These are phyloP conservation scores for Amphilophus citrinellus DNA, from an alignment of 2,113 vertebrate genomes.

Conservation along the genomic window DNA sequence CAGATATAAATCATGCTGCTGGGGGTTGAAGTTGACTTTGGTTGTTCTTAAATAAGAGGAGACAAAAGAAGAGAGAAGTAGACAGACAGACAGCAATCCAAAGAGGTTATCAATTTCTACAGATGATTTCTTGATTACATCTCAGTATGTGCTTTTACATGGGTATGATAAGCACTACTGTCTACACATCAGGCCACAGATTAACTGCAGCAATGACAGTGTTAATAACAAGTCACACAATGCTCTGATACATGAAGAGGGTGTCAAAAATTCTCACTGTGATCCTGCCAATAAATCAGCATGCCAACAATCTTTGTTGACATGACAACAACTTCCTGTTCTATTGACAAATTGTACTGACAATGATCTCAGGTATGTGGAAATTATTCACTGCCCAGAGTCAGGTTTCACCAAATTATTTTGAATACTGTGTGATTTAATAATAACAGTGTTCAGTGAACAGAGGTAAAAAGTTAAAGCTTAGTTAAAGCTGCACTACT, in stretches of 20 bases:
- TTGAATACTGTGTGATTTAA: neutral
- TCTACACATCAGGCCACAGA: too few relatives aligned
- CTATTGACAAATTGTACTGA: neutral
- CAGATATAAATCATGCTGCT: neutral
- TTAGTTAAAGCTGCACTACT: conserved; percentile 1
- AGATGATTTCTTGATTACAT: neutral
- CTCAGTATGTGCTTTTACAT: neutral
- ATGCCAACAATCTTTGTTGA: neutral
- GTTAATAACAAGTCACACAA: too few relatives aligned
- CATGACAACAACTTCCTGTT: neutral
- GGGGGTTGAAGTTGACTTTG: neutral
- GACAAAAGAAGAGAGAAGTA: neutral
- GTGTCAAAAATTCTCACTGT: too few relatives aligned
- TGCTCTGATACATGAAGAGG: neutral
- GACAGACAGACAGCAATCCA: neutral
- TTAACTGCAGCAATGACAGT: too few relatives aligned
- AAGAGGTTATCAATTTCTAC: neutral
- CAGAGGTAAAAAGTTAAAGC: neutral
- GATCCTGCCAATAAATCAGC: neutral
- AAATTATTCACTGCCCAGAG: neutral
- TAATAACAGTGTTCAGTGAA: neutral
- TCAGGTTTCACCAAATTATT: neutral
- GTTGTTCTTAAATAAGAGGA: neutral
- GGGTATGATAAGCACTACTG: neutral
- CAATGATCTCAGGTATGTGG: neutral